phyloP scores from a whole-genome alignment of 2,888 invertebrate genomes.

The Norana najaformis region DNA sequence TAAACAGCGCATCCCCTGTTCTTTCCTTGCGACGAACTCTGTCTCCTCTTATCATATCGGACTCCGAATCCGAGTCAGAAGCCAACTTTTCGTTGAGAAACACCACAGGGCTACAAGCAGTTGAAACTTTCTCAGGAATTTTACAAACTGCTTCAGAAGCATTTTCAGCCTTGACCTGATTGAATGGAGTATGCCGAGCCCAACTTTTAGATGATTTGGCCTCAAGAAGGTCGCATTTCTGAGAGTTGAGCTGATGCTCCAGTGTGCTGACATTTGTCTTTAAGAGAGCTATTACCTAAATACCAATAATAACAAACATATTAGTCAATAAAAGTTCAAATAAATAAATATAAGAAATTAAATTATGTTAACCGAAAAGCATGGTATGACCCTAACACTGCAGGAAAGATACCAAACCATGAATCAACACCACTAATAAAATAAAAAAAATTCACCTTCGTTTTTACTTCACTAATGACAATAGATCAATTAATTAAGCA shows the following conservation, averaged over 20 bases:
- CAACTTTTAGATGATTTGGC: slow-evolving; percentile 18
- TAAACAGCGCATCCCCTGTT: not conserved
- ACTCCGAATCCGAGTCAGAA: slow-evolving; percentile 6
- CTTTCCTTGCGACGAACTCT: not conserved
- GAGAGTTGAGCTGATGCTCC: slow-evolving; percentile 43
- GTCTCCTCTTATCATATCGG: not conserved
- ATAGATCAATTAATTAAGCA: no score
- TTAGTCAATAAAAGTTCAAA: not conserved
- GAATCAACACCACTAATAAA: no score
- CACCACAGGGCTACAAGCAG: not conserved
- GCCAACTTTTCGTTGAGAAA: not conserved
- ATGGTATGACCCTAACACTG: no score
- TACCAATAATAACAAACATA: slow-evolving; percentile 8
- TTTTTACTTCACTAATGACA: no score
- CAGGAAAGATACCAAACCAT: no score
- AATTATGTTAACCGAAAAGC: not conserved
- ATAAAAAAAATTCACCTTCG: no score
- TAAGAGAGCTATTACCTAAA: slow-evolving; percentile 47
- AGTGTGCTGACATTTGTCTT: slow-evolving; percentile 50
- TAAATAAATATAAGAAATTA: not conserved
- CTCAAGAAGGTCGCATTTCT: slow-evolving; percentile 44
- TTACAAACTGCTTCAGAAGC: not conserved
- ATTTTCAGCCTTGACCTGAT: not conserved
- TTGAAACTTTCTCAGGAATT: not conserved
- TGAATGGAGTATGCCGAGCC: not conserved